These are phyloP conservation scores for Sussaba pulchella DNA, from an alignment of 2,888 invertebrate genomes.

Conservation along the genomic window DNA sequence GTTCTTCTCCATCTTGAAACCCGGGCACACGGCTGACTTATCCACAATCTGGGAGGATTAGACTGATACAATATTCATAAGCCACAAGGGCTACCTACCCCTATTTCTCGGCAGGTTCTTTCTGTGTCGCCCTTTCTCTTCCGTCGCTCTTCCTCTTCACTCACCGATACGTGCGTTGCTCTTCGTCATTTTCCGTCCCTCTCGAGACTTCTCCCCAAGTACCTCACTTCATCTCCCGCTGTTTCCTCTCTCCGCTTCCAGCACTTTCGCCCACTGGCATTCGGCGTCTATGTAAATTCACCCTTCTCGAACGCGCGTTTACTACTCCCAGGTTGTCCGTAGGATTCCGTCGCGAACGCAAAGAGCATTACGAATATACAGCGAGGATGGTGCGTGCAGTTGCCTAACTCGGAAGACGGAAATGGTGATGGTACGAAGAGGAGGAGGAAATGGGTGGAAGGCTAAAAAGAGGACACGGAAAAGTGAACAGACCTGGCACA, in stretches of 20 bases:
- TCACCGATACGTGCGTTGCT: constrained; percentile 48
- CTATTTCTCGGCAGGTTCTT: constrained; percentile 62
- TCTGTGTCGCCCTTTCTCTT: constrained; percentile 52
- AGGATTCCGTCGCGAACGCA: constrained; percentile 60
- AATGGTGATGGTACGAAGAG: constrained; percentile 46
- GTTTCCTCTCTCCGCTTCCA: constrained; percentile 49
- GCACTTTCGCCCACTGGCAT: constrained; percentile 67
- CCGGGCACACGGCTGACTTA: constrained; percentile 76
- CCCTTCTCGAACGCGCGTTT: constrained; percentile 70
- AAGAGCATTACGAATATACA: constrained; percentile 68
- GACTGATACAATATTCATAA: constrained; percentile 82
- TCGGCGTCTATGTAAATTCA: constrained; percentile 76
- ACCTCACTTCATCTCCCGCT: constrained; percentile 59
- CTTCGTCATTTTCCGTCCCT: constrained; percentile 57
- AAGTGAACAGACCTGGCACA: constrained; percentile 24
- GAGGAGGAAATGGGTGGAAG: constrained; percentile 42
- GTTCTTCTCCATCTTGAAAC: constrained; percentile 58
- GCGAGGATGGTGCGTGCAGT: constrained; percentile 37
- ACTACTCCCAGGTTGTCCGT: constrained; percentile 59
- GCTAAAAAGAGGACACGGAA: constrained; percentile 9
- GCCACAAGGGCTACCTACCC: constrained; percentile 72
- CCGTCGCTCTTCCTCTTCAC: constrained; percentile 46
- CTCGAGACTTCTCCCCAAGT: constrained; percentile 66
- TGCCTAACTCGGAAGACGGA: constrained; percentile 38
- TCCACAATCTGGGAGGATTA: constrained; percentile 81